Evolutionary conservation across 2,113 vertebrate species (phyloP), one percentile per base, ranked within the genome.

Genomic region (Anthoscopus minutus): DNA sequence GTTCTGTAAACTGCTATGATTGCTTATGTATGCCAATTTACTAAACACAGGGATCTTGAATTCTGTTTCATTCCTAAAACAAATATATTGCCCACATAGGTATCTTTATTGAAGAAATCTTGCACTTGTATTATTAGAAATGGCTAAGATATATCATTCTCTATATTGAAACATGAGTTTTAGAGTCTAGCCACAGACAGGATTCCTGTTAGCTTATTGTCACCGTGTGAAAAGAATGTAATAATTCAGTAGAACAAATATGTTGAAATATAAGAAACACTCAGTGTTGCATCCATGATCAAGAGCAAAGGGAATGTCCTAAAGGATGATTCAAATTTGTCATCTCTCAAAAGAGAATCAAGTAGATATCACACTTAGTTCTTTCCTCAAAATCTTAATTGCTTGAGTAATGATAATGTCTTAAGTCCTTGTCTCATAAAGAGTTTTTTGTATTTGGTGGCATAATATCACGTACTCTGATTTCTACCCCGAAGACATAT

Each of bases 11-110:
- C 20, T 76, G 9, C 7, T 67, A 51, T 89, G n/a, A 33, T 61
- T 0, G 0, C 18, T 70, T 83, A 53, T 1, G 1, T 23, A 47
- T 13, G 5, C 2, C 5, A 53, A 44, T 71, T 77, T 89, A 35
- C 31, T 79, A 65, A 71, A 45, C 27, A 57, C 9, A 71, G 13
- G 33, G 66, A 54, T 51, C 6, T 12, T 62, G 9, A 50, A 38
- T n/a, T 23, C 21, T 40, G 22, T 27, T 73, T 11, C 16, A 22
- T 54, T 88, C n/a, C 27, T 82, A 48, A 89, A 92, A 25, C 5
- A 94, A 89, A 78, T 35, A 27, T 9, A 15, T 57, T 64, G 12
- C 67, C 22, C 9, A 64, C 25, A 31, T 15, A 81, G 3, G 11
- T 33, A 25, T 45, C 6, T 61, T 77, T 92, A 20, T 53, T 81